Evolutionary conservation across 2,797 vertebrate species (phyloP), one percentile per base, ranked within the genome.

Genomic region (Oreochromis grahami): DNA sequence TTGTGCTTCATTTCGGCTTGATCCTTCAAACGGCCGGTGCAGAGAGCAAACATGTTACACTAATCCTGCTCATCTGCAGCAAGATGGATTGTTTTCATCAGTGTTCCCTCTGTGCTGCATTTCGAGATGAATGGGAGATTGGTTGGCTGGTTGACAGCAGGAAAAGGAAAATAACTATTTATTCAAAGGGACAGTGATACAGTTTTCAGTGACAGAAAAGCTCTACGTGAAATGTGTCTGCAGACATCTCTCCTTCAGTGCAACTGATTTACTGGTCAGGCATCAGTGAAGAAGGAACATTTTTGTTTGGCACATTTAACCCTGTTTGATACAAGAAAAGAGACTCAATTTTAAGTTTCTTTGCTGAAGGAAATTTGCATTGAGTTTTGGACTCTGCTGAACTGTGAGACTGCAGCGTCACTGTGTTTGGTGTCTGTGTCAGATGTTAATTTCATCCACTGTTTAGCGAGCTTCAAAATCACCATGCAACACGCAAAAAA

Each of bases 51-150:
- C 38, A 9, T 43, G 14, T 60, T 52, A 4, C 43, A 77, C 76
- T 50, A 32, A 79, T 87, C 76, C 45, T 15, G 52, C 76, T 84
- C 48, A 26, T 17, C 48, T 76, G 50, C 80, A 50, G 52, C 24
- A 48, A 86, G 86, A 85, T 84, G 82, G 82, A 89, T 92, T 88
- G 70, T 83, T 88, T 84, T 84, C 68, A 29, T 86, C 87, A 76
- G 72, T 56, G 77, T 79, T 84, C 5, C 38, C 48, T 4, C 32
- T 6, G 65, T 21, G 43, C 65, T 21, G 76, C 56, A 21, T 8
- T 38, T 43, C 63, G 53, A 76, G 82, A 85, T 82, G 24, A 84
- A 82, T 24, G 43, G 5, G 50, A 86, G 82, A 78, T 48, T 82
- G 10, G 19, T 52, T 58, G 70, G 32, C 55, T 76, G 80, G 21